A percentile compares a stretch with the other conserved stretches of the same genome.
These are phyloP conservation scores for Acipenser transmontanus DNA, from an alignment of 2,797 vertebrate genomes.

Conservation along the genomic window DNA sequence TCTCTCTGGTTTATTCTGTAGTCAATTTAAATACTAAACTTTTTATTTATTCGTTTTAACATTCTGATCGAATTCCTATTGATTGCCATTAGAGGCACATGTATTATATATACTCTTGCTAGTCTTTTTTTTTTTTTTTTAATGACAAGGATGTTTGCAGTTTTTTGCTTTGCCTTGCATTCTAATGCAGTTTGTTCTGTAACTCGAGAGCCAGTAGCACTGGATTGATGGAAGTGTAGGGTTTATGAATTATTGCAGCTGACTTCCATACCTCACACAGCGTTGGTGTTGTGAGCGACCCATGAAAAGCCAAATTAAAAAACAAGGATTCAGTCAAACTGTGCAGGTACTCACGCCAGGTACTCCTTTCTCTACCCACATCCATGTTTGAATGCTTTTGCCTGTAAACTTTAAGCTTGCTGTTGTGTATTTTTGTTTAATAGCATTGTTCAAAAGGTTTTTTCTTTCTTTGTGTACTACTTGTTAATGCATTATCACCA, in stretches of 20 bases:
- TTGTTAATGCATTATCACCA: conserved; percentile 61
- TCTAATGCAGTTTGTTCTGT: conserved; percentile 88
- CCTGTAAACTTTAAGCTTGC: conserved; percentile 89
- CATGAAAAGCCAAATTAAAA: conserved; percentile 99
- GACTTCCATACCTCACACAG: conserved; percentile 99
- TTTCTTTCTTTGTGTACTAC: conserved; percentile 56
- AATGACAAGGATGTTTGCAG: conserved; percentile 76
- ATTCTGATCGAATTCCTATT: no score
- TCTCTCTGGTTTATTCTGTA: no score
- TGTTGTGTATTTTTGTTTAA: conserved; percentile 62
- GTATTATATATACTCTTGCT: no score
- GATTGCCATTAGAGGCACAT: no score
- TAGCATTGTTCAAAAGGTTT: conserved; percentile 58
- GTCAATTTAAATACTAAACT: no score
- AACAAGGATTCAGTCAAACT: conserved; percentile 99
- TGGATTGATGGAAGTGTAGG: conserved; percentile 92
- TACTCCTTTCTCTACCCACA: conserved; percentile 99
- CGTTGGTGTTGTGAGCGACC: conserved; percentile 99
- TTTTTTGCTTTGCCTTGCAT: conserved; percentile 84
- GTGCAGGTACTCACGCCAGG: conserved; percentile 99
- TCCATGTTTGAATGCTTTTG: conserved; percentile 99
- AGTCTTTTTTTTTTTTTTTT: conserved; percentile 32
- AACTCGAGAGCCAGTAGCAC: conserved; percentile 88
- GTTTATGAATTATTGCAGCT: conserved; percentile 99
- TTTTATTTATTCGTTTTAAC: no score